Percentiles rank a stretch among this genome's conserved stretches.
Evolutionary conservation across 2,113 vertebrate genomes (phyloP).

Genomic region (Pollimyrus isidori): DNA sequence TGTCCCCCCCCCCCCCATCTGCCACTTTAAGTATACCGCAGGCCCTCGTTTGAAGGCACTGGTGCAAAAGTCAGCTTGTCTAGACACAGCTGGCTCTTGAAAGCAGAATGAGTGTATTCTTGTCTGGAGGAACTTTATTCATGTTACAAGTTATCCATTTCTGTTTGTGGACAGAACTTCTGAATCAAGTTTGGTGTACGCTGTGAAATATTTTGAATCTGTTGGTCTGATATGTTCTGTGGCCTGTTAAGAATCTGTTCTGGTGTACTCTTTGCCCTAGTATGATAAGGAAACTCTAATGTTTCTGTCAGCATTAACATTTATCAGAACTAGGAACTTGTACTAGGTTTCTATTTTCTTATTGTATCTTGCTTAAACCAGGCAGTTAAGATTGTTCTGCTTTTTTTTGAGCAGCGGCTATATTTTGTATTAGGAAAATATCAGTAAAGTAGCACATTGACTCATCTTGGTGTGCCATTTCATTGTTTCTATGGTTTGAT

Average conservation of each 20-base stretch:
- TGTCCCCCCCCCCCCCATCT: slow-evolving; percentile 25
- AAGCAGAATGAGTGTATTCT: background rate
- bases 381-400: background rate
- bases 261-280: background rate
- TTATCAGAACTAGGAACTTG: background rate
- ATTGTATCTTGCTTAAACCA: background rate
- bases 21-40: slow-evolving; percentile 21
- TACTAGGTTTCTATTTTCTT: background rate
- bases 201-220: background rate
- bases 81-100: background rate
- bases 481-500: background rate
- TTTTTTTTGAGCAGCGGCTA: background rate
- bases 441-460: background rate
- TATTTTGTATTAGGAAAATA: background rate
- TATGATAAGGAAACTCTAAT: background rate
- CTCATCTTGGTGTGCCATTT: background rate
- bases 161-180: background rate
- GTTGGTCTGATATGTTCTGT: background rate
- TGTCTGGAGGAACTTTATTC: background rate
- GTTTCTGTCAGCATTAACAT: background rate
- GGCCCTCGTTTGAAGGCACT: slow-evolving; percentile 9
- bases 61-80: background rate
- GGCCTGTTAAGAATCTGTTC: background rate
- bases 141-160: background rate
- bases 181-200: background rate